Conservation (phyloP, 2,888 invertebrate genomes). For the Candidula unifasciata region DNA sequence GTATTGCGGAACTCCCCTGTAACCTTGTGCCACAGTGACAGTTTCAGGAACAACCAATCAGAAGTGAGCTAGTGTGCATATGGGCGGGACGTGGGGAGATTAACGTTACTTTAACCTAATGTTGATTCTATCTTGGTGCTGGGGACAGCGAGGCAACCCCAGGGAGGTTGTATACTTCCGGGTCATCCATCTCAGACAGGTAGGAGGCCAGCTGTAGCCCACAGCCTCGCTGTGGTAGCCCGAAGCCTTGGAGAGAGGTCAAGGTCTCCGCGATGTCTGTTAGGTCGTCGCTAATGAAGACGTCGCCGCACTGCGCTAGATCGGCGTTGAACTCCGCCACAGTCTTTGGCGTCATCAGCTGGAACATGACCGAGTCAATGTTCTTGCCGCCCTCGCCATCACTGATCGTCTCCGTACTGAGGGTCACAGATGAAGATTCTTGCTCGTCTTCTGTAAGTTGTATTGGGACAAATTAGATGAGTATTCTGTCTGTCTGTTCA, state of each 20-base stretch:
- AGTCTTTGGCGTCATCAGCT: constrained; percentile 41
- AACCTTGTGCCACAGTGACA: no score
- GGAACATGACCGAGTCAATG: constrained; percentile 46
- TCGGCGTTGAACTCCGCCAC: constrained; percentile 30
- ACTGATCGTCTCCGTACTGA: constrained; percentile 11
- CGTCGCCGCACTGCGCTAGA: constrained; percentile 38
- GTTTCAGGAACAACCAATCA: no score
- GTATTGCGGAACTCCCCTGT: no score
- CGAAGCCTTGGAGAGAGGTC: constrained; percentile 44
- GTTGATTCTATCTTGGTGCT: not conserved
- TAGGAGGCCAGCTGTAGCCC: constrained; percentile 27
- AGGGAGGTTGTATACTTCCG: constrained; percentile 38
- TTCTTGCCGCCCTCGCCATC: constrained; percentile 37
- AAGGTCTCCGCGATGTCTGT: constrained; percentile 33
- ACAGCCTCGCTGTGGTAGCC: constrained; percentile 10
- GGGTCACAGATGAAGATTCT: not conserved
- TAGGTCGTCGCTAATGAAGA: constrained; percentile 49
- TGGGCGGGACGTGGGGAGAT: no score
- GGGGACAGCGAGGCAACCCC: constrained; percentile 24
- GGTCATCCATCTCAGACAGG: constrained; percentile 26
- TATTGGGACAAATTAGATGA: not conserved
- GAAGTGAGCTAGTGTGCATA: no score
- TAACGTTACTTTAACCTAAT: no score
- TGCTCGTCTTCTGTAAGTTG: not conserved
- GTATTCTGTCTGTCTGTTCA: not conserved